These are phyloP conservation scores for Notarius lentiginosus DNA, from an alignment of 2,113 vertebrate species.

Conservation along the genomic window DNA sequence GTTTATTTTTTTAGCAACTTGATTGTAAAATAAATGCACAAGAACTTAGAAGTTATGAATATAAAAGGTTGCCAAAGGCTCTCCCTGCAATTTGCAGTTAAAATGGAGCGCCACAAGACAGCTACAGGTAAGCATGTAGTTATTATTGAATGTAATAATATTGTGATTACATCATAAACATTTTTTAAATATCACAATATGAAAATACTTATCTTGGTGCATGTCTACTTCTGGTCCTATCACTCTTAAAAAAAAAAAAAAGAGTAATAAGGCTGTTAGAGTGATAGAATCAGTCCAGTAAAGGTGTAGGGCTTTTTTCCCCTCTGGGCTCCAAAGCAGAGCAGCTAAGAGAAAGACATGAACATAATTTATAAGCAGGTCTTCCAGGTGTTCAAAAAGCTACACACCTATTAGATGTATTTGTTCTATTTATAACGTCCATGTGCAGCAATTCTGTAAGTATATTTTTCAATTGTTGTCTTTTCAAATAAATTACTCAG, in stretches of 20 bases:
- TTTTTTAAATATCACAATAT: not conserved
- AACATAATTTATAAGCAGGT: constrained; percentile 60
- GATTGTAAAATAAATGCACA: not conserved
- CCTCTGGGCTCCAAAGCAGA: constrained; percentile 43
- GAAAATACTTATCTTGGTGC: not conserved
- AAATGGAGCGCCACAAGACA: not conserved
- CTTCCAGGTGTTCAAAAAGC: constrained; percentile 59
- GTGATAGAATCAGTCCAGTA: constrained; percentile 19
- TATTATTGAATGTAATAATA: not conserved
- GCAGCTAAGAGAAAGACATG: constrained; percentile 54
- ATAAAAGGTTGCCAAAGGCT: not conserved
- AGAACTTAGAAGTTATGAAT: not conserved
- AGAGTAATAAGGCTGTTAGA: not conserved
- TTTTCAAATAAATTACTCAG: constrained; percentile 52
- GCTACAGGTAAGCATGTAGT: not conserved
- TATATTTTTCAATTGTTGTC: constrained; percentile 56
- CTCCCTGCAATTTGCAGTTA: not conserved
- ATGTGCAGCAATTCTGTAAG: constrained; percentile 81
- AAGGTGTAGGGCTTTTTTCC: constrained; percentile 18
- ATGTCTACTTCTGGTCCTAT: constrained; percentile 40
- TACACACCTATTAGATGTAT: constrained; percentile 53
- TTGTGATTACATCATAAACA: not conserved
- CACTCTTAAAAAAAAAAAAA: constrained; percentile 8
- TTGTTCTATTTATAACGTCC: constrained; percentile 83
- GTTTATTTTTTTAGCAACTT: not conserved